These are phyloP conservation scores for Agrochola macilenta DNA, from an alignment of 2,888 invertebrate species.

Conservation along the genomic window DNA sequence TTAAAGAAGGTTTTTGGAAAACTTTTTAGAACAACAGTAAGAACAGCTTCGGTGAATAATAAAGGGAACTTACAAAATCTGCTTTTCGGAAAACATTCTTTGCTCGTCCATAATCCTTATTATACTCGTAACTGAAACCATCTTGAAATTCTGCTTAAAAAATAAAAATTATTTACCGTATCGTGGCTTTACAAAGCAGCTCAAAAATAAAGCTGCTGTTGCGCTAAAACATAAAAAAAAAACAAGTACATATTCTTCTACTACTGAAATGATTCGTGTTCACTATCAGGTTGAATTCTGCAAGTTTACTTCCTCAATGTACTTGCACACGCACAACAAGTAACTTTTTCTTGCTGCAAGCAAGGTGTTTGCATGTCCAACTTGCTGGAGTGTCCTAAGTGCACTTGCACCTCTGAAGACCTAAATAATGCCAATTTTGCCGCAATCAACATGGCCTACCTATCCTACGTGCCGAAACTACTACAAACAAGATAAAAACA, in stretches of 20 bases:
- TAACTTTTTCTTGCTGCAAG: not conserved
- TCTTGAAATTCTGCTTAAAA: conserved; percentile 15
- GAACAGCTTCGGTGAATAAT: conserved; percentile 24
- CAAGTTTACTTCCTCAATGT: not conserved
- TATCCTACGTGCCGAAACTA: not conserved
- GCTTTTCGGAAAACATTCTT: not conserved
- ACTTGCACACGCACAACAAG: not conserved
- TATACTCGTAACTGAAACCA: conserved; percentile 14
- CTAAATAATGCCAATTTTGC: not conserved
- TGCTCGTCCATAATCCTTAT: not conserved
- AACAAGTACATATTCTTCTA: conserved; percentile 11
- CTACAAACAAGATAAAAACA: not conserved
- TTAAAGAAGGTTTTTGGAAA: not conserved
- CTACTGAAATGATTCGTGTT: conserved; percentile 13
- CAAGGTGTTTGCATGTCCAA: not conserved
- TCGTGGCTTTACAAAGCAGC: not conserved
- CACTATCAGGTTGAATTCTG: not conserved
- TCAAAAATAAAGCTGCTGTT: conserved; percentile 6
- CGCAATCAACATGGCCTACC: not conserved
- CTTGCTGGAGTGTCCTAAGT: not conserved
- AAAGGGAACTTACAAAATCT: not conserved
- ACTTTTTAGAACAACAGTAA: not conserved
- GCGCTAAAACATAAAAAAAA: not conserved
- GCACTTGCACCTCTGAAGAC: too few species aligned
- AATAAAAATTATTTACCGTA: not conserved